These are phyloP conservation scores for Odontothrips loti DNA, from an alignment of 2,888 invertebrate genomes.

Conservation along the genomic window DNA sequence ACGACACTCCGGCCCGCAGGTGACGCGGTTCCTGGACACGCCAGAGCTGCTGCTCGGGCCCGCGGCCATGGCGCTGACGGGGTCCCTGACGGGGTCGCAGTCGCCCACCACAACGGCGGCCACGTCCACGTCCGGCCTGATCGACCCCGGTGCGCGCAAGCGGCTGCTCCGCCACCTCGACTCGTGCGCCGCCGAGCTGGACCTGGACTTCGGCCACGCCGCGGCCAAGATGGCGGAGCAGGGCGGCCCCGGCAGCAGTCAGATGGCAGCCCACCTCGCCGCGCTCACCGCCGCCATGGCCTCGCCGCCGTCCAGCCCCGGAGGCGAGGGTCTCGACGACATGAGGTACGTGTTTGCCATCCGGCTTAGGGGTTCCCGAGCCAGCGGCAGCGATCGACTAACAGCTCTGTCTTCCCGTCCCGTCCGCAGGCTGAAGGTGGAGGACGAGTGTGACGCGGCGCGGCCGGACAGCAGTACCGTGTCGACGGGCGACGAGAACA, in stretches of 20 bases:
- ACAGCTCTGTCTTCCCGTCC: neutral
- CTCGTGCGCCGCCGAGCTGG: slow-evolving; percentile 58
- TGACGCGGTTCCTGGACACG: slow-evolving; percentile 56
- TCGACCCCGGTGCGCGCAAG: slow-evolving; percentile 57
- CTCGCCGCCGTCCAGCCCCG: slow-evolving; percentile 33
- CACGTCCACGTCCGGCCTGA: slow-evolving; percentile 36
- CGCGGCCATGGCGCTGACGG: slow-evolving; percentile 14
- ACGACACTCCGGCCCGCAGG: slow-evolving; percentile 42
- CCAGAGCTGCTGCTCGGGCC: slow-evolving; percentile 56
- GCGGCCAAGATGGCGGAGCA: slow-evolving; percentile 20
- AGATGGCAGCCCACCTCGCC: slow-evolving; percentile 9
- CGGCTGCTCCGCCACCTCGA: slow-evolving; percentile 57
- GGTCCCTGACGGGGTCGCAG: slow-evolving; percentile 7
- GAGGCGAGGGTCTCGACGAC: slow-evolving; percentile 31
- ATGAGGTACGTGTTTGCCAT: neutral
- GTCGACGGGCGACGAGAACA: slow-evolving; percentile 48
- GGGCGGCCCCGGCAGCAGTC: slow-evolving; percentile 44
- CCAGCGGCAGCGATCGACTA: too few relatives aligned
- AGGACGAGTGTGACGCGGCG: slow-evolving; percentile 33
- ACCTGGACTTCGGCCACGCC: slow-evolving; percentile 51
- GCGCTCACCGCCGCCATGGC: slow-evolving; percentile 17
- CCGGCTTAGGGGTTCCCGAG: too few relatives aligned
- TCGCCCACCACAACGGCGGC: slow-evolving; percentile 27
- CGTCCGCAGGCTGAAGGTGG: neutral
- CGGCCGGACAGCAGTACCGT: slow-evolving; percentile 48